A percentile compares a stretch with the other conserved stretches of the same genome.
phyloP scores from a whole-genome alignment of 1,140 invertebrate genomes.

The Agrilus planipennis region DNA sequence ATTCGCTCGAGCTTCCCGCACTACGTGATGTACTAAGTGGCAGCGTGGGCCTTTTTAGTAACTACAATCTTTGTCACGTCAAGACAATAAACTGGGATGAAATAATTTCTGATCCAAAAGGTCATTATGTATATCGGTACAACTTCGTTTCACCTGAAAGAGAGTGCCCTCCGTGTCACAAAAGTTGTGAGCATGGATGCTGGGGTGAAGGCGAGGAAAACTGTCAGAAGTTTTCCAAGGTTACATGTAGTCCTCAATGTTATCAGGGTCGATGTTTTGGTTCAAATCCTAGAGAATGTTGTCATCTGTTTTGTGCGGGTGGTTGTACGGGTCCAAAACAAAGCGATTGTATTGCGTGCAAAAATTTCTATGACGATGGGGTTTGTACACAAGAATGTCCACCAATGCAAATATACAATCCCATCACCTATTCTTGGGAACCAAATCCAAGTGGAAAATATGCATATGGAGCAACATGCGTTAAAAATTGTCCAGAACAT shows the following conservation, averaged over 20 bases:
- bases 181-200: constrained; percentile 67
- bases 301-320: constrained; percentile 91
- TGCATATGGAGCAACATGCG: constrained; percentile 91
- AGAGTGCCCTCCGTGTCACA: constrained; percentile 67
- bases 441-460: constrained; percentile 88
- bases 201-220: constrained; percentile 90
- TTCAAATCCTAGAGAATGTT: constrained; percentile 81
- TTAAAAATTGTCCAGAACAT: constrained; percentile 89
- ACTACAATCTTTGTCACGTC: constrained; percentile 93
- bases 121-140: constrained; percentile 64
- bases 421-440: constrained; percentile 80
- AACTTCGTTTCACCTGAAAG: constrained; percentile 71
- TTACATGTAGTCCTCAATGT: constrained; percentile 87
- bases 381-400: constrained; percentile 93
- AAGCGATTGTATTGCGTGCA: constrained; percentile 87
- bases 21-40: constrained; percentile 82
- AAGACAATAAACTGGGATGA: constrained; percentile 91
- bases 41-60: constrained; percentile 85
- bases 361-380: constrained; percentile 91
- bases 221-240: constrained; percentile 92
- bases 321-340: constrained; percentile 89
- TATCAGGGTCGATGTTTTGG: constrained; percentile 88
- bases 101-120: constrained; percentile 70
- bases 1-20: constrained; percentile 79
- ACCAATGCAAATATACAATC: constrained; percentile 86